Percentiles rank a stretch among this genome's conserved stretches.
These are phyloP conservation scores for Oriolus oriolus DNA, from an alignment of 2,113 vertebrate genomes.

Conservation along the genomic window DNA sequence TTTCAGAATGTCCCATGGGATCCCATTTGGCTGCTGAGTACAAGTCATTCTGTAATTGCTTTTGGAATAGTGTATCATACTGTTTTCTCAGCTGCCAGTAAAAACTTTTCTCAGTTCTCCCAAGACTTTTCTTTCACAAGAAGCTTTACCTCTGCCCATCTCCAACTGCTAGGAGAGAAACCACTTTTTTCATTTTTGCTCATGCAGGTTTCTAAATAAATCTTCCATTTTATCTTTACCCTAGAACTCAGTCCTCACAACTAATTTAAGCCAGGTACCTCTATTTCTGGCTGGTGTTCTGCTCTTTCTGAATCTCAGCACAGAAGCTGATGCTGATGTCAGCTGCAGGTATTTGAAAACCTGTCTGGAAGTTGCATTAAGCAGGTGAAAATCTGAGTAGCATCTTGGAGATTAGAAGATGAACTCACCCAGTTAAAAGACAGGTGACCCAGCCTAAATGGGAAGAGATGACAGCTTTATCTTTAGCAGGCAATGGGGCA, in stretches of 20 bases:
- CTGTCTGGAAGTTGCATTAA: not conserved
- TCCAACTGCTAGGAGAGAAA: not conserved
- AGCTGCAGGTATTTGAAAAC: not conserved
- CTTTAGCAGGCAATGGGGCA: not conserved
- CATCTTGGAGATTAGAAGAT: not conserved
- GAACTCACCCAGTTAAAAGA: not conserved
- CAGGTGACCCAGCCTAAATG: not conserved
- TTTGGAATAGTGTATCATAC: not conserved
- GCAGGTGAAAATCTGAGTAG: not conserved
- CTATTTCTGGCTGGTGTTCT: not conserved
- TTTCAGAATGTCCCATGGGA: conserved; percentile 1
- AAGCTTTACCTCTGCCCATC: not conserved
- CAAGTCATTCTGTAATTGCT: not conserved
- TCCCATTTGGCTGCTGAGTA: not conserved
- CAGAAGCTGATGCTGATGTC: not conserved
- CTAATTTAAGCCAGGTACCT: not conserved
- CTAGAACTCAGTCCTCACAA: not conserved
- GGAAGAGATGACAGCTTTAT: conserved; percentile 7
- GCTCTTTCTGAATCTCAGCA: not conserved
- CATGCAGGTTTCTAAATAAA: not conserved
- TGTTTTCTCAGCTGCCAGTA: conserved; percentile 34
- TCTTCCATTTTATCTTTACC: not conserved
- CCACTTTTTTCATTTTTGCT: not conserved
- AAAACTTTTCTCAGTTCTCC: not conserved
- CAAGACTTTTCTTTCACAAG: not conserved